These are phyloP conservation scores for Caenorhabditis virilis DNA, from an alignment of 2,888 invertebrate species.

Conservation along the genomic window DNA sequence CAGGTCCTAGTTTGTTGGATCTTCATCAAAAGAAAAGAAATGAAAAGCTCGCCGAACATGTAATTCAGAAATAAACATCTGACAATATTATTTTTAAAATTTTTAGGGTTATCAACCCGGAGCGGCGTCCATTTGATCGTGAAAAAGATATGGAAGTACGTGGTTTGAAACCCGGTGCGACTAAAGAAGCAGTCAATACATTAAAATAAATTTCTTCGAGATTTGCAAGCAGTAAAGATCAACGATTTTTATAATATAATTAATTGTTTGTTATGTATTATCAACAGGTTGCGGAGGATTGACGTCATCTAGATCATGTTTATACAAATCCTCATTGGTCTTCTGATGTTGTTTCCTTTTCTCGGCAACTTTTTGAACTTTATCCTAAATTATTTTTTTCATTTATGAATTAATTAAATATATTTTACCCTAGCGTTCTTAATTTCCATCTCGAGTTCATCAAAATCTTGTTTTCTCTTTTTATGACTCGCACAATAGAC, in stretches of 20 bases:
- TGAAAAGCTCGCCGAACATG: slow-evolving; percentile 9
- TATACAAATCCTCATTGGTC: slow-evolving; percentile 16
- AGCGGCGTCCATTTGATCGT: slow-evolving; percentile 51
- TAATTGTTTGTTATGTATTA: slow-evolving; percentile 14
- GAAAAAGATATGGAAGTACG: slow-evolving; percentile 57
- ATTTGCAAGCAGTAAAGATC: slow-evolving; percentile 28
- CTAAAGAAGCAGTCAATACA: slow-evolving; percentile 29
- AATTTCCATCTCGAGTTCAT: slow-evolving; percentile 39
- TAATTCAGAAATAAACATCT: too few species aligned
- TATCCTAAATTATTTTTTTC: slow-evolving; percentile 8
- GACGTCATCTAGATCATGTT: slow-evolving; percentile 13
- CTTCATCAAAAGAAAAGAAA: slow-evolving; percentile 26
- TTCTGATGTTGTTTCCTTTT: slow-evolving; percentile 25
- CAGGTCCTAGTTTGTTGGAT: slow-evolving; percentile 23
- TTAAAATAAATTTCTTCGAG: slow-evolving; percentile 22
- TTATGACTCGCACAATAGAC: slow-evolving; percentile 49
- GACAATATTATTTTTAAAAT: too few species aligned
- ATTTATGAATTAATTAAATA: not conserved
- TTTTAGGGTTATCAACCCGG: too few species aligned
- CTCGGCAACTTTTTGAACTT: slow-evolving; percentile 19
- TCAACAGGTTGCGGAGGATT: slow-evolving; percentile 27
- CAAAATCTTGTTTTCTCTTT: slow-evolving; percentile 33
- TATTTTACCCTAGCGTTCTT: slow-evolving; percentile 23
- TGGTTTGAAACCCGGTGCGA: slow-evolving; percentile 34
- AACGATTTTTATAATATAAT: slow-evolving; percentile 30